Evolutionary conservation across 1,140 invertebrate genomes (phyloP), one percentile per base, ranked within the genome.

Genomic region (Littorina saxatilis): DNA sequence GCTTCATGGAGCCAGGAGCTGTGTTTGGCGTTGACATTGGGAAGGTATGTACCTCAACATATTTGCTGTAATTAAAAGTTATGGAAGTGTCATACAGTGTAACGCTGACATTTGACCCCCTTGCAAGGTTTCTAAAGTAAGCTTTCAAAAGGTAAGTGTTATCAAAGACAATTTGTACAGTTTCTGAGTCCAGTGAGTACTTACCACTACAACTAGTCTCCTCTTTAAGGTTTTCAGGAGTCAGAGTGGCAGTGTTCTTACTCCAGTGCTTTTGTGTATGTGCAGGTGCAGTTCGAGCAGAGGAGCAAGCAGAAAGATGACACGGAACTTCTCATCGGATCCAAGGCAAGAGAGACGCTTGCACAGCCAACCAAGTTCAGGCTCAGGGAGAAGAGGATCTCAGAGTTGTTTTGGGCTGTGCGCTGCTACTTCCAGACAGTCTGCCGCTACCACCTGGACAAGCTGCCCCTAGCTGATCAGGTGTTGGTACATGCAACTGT

Each of bases 1-100:
- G 80, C 20, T 83, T 85, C 72, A 39, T 83, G 29, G 80, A 20
- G 35, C 29, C 63, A 32, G 4, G 5, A 35, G 29, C 63, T 35
- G 13, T 37, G 5, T 3, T 3, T 37, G 63, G 63, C 9, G n/a
- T 7, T 3, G 58, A 63, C 9, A n/a, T 63, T 63, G 9, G n/a
- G n/a, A n/a, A n/a, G n/a, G n/a, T n/a, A n/a, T n/a, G n/a, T n/a
- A n/a, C n/a, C n/a, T n/a, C n/a, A n/a, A n/a, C n/a, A n/a, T n/a
- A n/a, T n/a, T n/a, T n/a, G n/a, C n/a, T n/a, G n/a, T n/a, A n/a
- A n/a, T n/a, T n/a, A n/a, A n/a, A n/a, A n/a, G n/a, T n/a, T n/a
- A n/a, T n/a, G n/a, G n/a, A n/a, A n/a, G n/a, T n/a, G n/a, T n/a
- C n/a, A n/a, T n/a, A n/a, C n/a, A n/a, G n/a, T n/a, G n/a, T n/a